Conservation (phyloP, 2,113 vertebrate genomes). For the Phycodurus eques region DNA sequence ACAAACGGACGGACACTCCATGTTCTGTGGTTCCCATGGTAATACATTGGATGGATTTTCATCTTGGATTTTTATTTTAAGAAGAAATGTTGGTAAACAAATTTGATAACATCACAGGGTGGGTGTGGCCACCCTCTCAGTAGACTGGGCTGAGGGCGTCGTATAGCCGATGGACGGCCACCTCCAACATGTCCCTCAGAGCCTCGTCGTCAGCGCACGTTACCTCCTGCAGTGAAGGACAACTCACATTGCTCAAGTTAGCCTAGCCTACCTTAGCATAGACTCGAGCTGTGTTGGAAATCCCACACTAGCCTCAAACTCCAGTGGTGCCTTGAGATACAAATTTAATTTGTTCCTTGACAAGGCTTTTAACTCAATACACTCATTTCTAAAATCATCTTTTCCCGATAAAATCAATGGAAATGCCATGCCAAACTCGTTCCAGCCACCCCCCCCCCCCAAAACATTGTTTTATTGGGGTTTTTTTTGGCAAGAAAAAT, state of each 20-base stretch:
- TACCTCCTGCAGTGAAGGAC: constrained; percentile 73
- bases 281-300: not conserved
- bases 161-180: constrained; percentile 85
- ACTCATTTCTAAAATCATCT: too few relatives aligned
- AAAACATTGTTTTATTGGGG: too few relatives aligned
- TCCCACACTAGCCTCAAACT: too few relatives aligned
- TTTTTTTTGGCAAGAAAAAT: too few relatives aligned
- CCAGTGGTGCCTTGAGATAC: too few relatives aligned
- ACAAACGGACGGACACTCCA: too few relatives aligned
- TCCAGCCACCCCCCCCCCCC: too few relatives aligned
- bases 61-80: not conserved
- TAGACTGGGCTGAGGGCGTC: constrained; percentile 82
- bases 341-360: too few relatives aligned
- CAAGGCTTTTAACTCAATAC: not conserved
- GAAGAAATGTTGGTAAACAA: not conserved
- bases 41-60: not conserved
- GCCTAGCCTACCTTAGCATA: not conserved
- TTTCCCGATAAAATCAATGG: too few relatives aligned
- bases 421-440: too few relatives aligned
- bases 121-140: constrained; percentile 48
- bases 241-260: not conserved
- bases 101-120: constrained; percentile 13
- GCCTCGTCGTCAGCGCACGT: constrained; percentile 84
- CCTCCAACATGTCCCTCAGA: constrained; percentile 87
- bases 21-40: not conserved